These are phyloP conservation scores for Acanthurus leucopareius DNA, from an alignment of 2,797 vertebrate genomes.

Conservation along the genomic window DNA sequence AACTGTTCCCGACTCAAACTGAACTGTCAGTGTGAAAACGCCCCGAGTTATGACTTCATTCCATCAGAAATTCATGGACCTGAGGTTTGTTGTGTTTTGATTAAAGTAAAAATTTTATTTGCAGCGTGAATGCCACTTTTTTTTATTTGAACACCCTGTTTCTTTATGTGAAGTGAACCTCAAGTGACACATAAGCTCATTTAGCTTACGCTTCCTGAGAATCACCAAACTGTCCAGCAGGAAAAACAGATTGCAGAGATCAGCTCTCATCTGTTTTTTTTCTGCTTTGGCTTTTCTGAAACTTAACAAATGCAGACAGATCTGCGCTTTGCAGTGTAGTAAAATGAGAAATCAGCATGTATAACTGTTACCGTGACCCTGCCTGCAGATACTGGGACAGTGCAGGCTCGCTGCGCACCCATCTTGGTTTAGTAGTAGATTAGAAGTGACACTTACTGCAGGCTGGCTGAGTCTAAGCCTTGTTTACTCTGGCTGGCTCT, in stretches of 20 bases:
- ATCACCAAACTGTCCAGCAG: conserved; percentile 26
- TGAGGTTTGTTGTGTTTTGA: too few species aligned
- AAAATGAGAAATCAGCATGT: conserved; percentile 47
- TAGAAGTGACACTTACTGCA: conserved; percentile 79
- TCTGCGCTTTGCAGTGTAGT: conserved; percentile 42
- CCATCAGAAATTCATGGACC: too few species aligned
- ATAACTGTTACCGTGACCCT: conserved; percentile 12
- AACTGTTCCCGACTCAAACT: too few species aligned
- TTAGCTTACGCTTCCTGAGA: conserved; percentile 7
- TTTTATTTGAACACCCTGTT: too few species aligned
- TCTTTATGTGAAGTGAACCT: conserved; percentile 11
- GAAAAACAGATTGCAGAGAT: conserved; percentile 37
- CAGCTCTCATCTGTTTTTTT: conserved; percentile 14
- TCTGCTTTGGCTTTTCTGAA: conserved; percentile 22
- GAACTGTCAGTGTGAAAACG: too few species aligned
- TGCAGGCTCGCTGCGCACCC: conserved; percentile 50
- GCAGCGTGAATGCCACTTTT: too few species aligned
- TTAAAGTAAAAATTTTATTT: too few species aligned
- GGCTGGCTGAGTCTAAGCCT: conserved; percentile 73
- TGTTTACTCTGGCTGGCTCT: conserved; percentile 75
- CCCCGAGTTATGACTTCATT: too few species aligned
- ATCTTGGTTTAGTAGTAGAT: conserved; percentile 69
- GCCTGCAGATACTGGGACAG: conserved; percentile 47
- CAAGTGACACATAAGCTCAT: conserved; percentile 5
- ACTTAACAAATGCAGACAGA: conserved; percentile 22